Percentiles rank a stretch among this genome's conserved stretches.
phyloP scores from a whole-genome alignment of 2,888 invertebrate species.

The Ormyrus rosae region DNA sequence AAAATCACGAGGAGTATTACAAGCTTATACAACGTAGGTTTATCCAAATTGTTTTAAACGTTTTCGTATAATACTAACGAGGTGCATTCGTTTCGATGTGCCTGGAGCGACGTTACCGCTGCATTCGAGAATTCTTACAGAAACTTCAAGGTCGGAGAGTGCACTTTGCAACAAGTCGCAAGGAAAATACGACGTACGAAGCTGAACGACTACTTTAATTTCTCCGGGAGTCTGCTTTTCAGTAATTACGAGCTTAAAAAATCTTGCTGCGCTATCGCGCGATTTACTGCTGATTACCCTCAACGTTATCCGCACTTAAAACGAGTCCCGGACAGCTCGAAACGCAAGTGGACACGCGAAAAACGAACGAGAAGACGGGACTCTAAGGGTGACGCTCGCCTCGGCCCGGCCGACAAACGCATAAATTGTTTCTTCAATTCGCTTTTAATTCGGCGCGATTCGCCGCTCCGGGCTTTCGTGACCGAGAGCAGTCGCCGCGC shows the following conservation, averaged over 20 bases:
- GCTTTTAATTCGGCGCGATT: constrained; percentile 44
- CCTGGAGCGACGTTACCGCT: too few relatives aligned
- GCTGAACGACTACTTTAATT: too few relatives aligned
- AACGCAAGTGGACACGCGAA: neutral
- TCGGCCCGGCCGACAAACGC: constrained; percentile 5
- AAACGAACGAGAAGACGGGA: neutral
- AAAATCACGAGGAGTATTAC: too few relatives aligned
- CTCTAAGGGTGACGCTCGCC: neutral
- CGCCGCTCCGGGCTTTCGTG: constrained; percentile 31
- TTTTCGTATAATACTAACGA: too few relatives aligned
- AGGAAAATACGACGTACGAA: too few relatives aligned
- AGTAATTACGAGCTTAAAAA: constrained; percentile 1
- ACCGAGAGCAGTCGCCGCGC: constrained; percentile 23
- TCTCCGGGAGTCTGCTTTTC: neutral
- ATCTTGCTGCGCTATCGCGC: too few relatives aligned
- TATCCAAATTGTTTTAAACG: too few relatives aligned
- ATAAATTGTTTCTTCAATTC: constrained; percentile 48
- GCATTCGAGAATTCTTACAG: too few relatives aligned
- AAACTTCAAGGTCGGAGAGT: too few relatives aligned
- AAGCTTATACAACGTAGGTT: too few relatives aligned
- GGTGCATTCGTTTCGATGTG: too few relatives aligned
- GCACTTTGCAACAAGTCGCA: too few relatives aligned
- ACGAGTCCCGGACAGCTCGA: neutral
- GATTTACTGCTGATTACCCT: constrained; percentile 19
- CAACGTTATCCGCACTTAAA: neutral